A percentile compares a stretch with the other conserved stretches of the same genome.
Evolutionary conservation across 2,888 invertebrate species (phyloP).

Genomic region (Gymnosoma rotundatum): DNA sequence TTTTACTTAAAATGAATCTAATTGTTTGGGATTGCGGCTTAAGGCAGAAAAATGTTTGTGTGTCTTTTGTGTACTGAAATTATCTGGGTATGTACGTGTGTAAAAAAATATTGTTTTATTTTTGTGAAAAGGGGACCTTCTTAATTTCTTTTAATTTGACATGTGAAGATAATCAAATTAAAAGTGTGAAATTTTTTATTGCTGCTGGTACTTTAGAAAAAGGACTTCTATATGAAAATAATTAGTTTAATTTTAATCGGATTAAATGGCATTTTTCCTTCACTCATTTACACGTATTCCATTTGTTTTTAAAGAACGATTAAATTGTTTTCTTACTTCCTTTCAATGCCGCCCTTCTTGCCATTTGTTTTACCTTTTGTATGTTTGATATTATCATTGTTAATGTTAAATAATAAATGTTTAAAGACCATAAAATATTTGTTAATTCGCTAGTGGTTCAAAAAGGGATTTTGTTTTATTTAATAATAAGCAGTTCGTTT

Average conservation of each 20-base stretch:
- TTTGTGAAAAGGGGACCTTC: constrained; percentile 34
- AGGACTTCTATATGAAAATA: constrained; percentile 55
- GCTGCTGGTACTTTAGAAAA: constrained; percentile 35
- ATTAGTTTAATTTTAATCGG: constrained; percentile 69
- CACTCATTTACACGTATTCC: constrained; percentile 34
- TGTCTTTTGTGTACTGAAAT: not conserved
- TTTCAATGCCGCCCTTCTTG: not conserved
- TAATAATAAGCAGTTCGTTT: constrained; percentile 13
- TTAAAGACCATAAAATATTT: constrained; percentile 58
- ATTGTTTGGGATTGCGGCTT: no score
- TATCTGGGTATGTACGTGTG: not conserved
- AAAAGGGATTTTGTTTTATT: constrained; percentile 2
- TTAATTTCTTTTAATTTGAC: constrained; percentile 69
- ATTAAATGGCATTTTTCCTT: constrained; percentile 66
- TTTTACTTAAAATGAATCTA: not conserved
- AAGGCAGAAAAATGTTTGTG: not conserved
- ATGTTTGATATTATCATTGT: not conserved
- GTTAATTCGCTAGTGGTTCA: constrained; percentile 38
- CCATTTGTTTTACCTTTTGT: not conserved
- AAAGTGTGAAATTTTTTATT: constrained; percentile 66
- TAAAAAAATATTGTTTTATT: constrained; percentile 6
- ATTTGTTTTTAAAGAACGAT: constrained; percentile 23
- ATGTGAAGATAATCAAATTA: constrained; percentile 71
- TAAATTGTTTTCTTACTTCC: constrained; percentile 16
- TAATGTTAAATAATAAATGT: constrained; percentile 39